Conservation (phyloP, 2,113 vertebrate species). For the Aldabrachelys gigantea region DNA sequence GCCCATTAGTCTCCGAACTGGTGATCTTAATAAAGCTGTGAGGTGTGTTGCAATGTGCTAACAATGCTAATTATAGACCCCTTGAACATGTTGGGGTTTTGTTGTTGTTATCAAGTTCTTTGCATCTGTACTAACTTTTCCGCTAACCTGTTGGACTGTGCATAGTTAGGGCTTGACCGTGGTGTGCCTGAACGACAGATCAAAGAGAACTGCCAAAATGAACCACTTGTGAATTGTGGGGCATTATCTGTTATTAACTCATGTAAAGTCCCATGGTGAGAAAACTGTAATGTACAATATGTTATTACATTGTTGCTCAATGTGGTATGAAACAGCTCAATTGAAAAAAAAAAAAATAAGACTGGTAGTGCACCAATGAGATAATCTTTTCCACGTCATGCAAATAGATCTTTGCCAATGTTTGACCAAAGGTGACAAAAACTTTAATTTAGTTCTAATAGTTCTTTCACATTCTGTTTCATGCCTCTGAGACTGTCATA, state of each 20-base stretch:
- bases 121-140: neutral
- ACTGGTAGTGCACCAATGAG: neutral
- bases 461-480: slow-evolving; percentile 47
- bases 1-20: slow-evolving; percentile 20
- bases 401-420: neutral
- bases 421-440: slow-evolving; percentile 3
- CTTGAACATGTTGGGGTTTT: neutral
- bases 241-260: slow-evolving; percentile 73
- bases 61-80: slow-evolving; percentile 36
- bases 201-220: slow-evolving; percentile 62
- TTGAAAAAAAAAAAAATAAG: neutral
- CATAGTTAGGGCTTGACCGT: neutral
- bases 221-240: slow-evolving; percentile 48
- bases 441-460: slow-evolving; percentile 58
- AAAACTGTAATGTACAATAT: slow-evolving; percentile 53
- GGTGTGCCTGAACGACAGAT: slow-evolving; percentile 46
- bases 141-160: neutral
- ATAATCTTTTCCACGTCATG: slow-evolving; percentile 5
- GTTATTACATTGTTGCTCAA: slow-evolving; percentile 32
- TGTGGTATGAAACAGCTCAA: slow-evolving; percentile 13
- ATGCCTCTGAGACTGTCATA: slow-evolving; percentile 20
- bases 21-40: slow-evolving; percentile 11
- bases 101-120: neutral
- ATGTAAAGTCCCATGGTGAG: slow-evolving; percentile 41
- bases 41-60: slow-evolving; percentile 45